Base-by-base conservation (phyloP, 2,113 vertebrate genomes). In the Gadus chalcogrammus region DNA sequence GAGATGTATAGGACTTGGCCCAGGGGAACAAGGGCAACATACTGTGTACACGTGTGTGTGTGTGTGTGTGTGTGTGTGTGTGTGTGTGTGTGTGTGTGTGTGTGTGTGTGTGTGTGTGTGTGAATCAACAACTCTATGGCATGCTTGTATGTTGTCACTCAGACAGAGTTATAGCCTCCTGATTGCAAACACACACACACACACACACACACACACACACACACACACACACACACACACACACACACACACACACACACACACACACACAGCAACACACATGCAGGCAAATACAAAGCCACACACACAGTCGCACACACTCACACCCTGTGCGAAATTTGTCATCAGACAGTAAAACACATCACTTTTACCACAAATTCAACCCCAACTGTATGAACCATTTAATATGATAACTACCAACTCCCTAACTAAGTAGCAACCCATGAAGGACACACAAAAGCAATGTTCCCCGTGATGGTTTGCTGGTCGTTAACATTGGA, bases 141-240 rank as follows among this genome's bases (percentile, higher is more conserved):
- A 69, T 83, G 74, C 78, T 81, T 84, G 69, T 76, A 73, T 77
- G 73, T 78, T 69, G 84, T 86, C 84, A 84, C 65, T 85, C 82
- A 84, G 60, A 38, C 64, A 71, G 79, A 79, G 83, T 61, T 48
- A 12, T 48, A 65, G 74, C 76, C 78, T 77, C 67, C 80, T 73
- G 67, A 73, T 38, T 42, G 72, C 9, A 16, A 55, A 16, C n/a
- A 58, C 55, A n/a, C 53, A 55, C 12, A 55, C 6, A 2, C 13
- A 55, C 18, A 70, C 18, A 62, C 18, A 70, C 18, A 55, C 13
- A 17, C 55, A 58, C 4, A 9, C n/a, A n/a, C n/a, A n/a, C n/a
- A n/a, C n/a, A n/a, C n/a, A 55, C 65, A 56, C 38, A 27, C 65
- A 55, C 20, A 56, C 65, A 67, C 52, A 53, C 52, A 12, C 55